A percentile compares a stretch with the other conserved stretches of the same genome.
phyloP scores from a whole-genome alignment of 92 coral and sea anemone genomes.

The Parazoanthus atlanticus region DNA sequence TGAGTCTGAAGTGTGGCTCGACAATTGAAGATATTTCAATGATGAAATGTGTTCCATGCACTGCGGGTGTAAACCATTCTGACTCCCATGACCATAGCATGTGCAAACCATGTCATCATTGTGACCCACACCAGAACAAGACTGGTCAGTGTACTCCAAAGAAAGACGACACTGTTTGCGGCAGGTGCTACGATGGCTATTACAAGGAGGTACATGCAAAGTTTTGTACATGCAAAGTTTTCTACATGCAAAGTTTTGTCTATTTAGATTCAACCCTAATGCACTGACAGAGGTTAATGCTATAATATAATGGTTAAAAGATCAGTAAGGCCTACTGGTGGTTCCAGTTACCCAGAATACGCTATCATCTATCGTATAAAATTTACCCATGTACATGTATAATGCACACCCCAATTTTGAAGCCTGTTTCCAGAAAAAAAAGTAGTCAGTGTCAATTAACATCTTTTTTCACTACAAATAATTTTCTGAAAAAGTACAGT shows the following conservation, averaged over 20 bases:
- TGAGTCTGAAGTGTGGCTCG: conserved; percentile 2
- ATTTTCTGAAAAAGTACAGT: too few species aligned
- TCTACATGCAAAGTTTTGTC: not conserved
- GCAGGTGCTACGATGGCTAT: not conserved
- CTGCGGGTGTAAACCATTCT: conserved; percentile 5
- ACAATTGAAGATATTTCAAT: not conserved
- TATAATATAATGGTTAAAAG: not conserved
- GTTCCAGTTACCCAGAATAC: too few species aligned
- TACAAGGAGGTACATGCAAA: conserved; percentile 21
- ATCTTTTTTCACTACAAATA: too few species aligned
- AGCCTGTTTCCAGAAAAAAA: too few species aligned
- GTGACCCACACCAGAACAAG: conserved; percentile 18
- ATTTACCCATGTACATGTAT: too few species aligned
- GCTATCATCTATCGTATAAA: too few species aligned
- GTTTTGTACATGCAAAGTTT: not conserved
- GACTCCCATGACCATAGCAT: conserved; percentile 24
- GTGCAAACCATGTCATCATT: conserved; percentile 25
- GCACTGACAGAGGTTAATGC: not conserved
- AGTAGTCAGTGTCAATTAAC: too few species aligned
- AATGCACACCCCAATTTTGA: too few species aligned
- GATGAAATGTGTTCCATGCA: not conserved
- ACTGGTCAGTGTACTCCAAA: conserved; percentile 22
- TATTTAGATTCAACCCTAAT: not conserved
- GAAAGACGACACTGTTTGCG: conserved; percentile 12
- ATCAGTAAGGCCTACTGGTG: too few species aligned